Base-by-base conservation (phyloP, 2,797 vertebrate species). In the Austrolebias charrua region DNA sequence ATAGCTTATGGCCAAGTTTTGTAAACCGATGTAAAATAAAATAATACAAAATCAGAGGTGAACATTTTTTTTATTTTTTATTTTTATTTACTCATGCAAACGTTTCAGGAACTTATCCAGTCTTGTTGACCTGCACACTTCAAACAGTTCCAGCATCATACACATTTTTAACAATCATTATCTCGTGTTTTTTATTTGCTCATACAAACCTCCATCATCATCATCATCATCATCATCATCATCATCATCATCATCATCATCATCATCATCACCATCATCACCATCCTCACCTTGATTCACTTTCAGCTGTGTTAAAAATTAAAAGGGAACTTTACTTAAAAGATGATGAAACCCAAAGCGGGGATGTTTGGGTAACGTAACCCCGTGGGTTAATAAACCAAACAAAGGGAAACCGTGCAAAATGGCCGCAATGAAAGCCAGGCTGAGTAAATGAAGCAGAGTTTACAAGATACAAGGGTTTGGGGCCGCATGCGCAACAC, bases 301-400 rank as follows among this genome's bases (percentile, higher is more conserved):
- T 92, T 94, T 89, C 92, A 88, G 10, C 35, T 38, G 35, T 11
- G 69, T 82, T 89, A 87, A 88, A 57, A 91, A 93, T 88, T 91
- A 87, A 80, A 71, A 92, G 91, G 4, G 4, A 45, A 92, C 91
- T 92, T 92, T 91, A 91, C 93, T 92, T 93, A 90, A 93, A 56
- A 95, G 93, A 78, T 80, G 90, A 86, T 93, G 93, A 95, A 95
- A 94, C 89, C 80, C 89, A 94, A 95, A 92, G 92, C 94, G 82
- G 79, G 88, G 93, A 94, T 96, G 95, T 98, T 98, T 97, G 94
- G 94, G 93, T 95, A 95, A 92, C 94, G 93, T 95, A 95, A 96
- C 95, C 96, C 94, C 94, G 91, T 93, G 94, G 95, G 95, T 95
- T 97, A 96, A 96, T 96, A 98, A 98, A 96, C 94, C 91, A 97